Conservation (phyloP, 2,888 invertebrate species). For the Octodonta nipae region DNA sequence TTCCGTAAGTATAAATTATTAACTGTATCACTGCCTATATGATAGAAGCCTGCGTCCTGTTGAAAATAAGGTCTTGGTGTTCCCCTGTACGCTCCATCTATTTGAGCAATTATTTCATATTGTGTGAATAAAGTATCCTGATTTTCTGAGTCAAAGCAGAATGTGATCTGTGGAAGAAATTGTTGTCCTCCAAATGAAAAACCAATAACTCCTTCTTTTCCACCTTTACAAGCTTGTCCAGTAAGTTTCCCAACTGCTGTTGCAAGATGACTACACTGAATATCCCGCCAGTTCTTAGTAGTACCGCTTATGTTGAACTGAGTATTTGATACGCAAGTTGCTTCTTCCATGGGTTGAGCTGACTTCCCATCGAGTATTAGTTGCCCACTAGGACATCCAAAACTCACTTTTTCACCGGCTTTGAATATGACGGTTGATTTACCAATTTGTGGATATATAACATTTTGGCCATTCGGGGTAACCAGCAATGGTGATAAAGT, state of each 20-base stretch:
- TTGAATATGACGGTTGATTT: too few species aligned
- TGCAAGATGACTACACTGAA: background rate
- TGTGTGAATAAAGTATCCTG: slow-evolving; percentile 42
- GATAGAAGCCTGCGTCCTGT: slow-evolving; percentile 38
- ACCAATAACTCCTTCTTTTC: slow-evolving; percentile 39
- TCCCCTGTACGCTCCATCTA: slow-evolving; percentile 37
- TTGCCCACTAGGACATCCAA: too few species aligned
- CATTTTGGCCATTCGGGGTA: too few species aligned
- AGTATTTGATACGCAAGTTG: background rate
- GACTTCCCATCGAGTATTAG: too few species aligned
- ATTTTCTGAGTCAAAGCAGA: slow-evolving; percentile 40
- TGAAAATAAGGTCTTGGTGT: slow-evolving; percentile 36
- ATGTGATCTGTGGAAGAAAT: slow-evolving; percentile 5
- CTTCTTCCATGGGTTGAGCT: too few species aligned
- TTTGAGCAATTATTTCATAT: slow-evolving; percentile 36
- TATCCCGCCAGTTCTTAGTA: background rate
- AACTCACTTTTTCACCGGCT: too few species aligned
- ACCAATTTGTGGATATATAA: too few species aligned
- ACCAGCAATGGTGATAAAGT: too few species aligned
- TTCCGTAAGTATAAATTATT: slow-evolving; percentile 23
- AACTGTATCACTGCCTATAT: slow-evolving; percentile 26
- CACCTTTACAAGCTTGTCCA: background rate
- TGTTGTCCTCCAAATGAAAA: slow-evolving; percentile 5
- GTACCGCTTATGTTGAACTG: background rate
- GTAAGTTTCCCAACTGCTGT: background rate